Evolutionary conservation across 2,888 invertebrate genomes (phyloP), one percentile per base, ranked within the genome.

Genomic region (Cybosia mesomella): DNA sequence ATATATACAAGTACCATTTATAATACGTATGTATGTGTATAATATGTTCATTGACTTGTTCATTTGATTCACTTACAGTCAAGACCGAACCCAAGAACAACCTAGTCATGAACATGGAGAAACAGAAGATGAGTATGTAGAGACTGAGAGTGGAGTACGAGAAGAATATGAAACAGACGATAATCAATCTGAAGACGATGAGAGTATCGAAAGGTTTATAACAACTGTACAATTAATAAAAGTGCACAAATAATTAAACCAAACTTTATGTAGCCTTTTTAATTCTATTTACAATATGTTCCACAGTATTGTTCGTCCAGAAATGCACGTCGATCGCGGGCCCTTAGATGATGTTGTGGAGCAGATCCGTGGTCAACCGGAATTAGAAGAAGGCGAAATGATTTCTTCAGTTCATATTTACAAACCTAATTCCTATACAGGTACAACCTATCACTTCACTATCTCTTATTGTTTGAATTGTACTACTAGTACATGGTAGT

Each of bases 321-420:
- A 91, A 66, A 83, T 83, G 7, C 92, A 91, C 72, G 89, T 92
- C 24, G 94, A 94, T 58, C 88, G 91, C 7, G 94, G 94, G 1
- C 94, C 95, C 2, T 81, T 95, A 7, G 95, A 95, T 67, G 94
- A 95, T 70, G 92, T 95, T 0, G 89, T 93, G 39, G 95, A 95
- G 74, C 93, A 94, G 80, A 83, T 93, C 0, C 87, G 93, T 24
- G 92, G 94, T 0, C 95, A 95, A 70, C 94, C 95, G 5, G 95
- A 95, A 79, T 82, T 94, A 15, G 95, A 95, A 73, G 95, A 95
- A 79, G 95, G 89, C 13, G 94, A 95, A 75, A 93, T 93, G 90
- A 90, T 88, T 8, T 88, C 92, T 2, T 88, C 92, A 1, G 92
- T 89, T 11, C 89, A 90, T 70, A 73, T 91, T 58, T 94, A 91